A percentile compares a stretch with the other conserved stretches of the same genome.
phyloP scores from a whole-genome alignment of 2,797 vertebrate species.

The Megalops cyprinoides region DNA sequence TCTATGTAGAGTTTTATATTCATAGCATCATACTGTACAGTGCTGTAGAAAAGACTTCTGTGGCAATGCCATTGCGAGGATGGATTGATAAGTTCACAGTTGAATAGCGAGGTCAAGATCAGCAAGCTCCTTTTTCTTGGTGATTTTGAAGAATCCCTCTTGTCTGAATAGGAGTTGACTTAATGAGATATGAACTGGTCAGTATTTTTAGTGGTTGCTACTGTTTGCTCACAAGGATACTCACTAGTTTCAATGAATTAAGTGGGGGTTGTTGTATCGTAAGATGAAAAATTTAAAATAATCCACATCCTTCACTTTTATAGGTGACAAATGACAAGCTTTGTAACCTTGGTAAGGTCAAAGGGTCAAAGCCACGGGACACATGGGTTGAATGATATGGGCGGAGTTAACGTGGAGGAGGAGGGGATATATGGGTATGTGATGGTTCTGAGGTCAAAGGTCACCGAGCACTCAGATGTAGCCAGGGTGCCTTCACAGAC shows the following conservation, averaged over 20 bases:
- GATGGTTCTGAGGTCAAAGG: conserved; percentile 38
- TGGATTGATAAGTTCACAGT: background rate
- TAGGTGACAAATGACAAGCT: background rate
- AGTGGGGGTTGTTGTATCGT: too few species aligned
- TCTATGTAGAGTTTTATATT: too few species aligned
- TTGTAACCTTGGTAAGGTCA: background rate
- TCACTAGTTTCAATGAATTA: background rate
- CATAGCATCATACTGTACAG: too few species aligned
- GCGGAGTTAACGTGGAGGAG: background rate
- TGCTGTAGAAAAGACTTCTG: background rate
- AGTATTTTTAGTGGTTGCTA: conserved; percentile 4
- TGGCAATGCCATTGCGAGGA: background rate
- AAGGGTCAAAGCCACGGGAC: background rate
- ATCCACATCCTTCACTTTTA: background rate
- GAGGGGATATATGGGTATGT: conserved; percentile 21
- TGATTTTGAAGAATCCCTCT: background rate
- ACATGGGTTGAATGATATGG: background rate
- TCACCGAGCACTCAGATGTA: conserved; percentile 59
- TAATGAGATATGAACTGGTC: background rate
- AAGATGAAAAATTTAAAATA: background rate
- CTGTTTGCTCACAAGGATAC: background rate
- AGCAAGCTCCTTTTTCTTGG: background rate
- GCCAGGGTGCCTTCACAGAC: conserved; percentile 62
- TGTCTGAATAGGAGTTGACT: background rate
- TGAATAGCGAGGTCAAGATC: background rate